These are phyloP conservation scores for Erythrocebus patas DNA, from an alignment of 2,113 vertebrate genomes.

Conservation along the genomic window DNA sequence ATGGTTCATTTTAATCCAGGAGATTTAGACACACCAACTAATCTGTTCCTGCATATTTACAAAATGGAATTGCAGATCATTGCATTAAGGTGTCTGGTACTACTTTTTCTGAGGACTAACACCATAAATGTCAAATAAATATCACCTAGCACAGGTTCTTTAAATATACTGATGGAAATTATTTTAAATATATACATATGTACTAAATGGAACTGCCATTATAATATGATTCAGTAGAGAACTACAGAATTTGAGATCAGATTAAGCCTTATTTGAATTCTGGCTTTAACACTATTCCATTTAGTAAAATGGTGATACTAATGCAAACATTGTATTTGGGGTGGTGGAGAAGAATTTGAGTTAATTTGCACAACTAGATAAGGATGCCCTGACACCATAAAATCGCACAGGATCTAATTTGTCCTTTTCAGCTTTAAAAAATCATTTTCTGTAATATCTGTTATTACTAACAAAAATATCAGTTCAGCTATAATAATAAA, in stretches of 20 bases:
- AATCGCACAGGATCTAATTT: neutral
- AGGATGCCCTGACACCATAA: neutral
- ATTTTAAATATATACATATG: neutral
- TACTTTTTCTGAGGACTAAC: slow-evolving; percentile 25
- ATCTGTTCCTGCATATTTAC: slow-evolving; percentile 33
- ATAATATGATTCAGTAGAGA: neutral
- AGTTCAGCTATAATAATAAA: neutral
- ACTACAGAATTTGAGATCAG: neutral
- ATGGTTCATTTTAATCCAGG: slow-evolving; percentile 30
- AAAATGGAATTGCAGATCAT: neutral
- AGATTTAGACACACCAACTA: slow-evolving; percentile 6
- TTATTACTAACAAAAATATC: neutral
- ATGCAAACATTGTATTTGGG: neutral
- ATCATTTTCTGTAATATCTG: neutral
- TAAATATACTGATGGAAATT: neutral
- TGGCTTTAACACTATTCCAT: neutral
- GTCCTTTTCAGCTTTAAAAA: neutral
- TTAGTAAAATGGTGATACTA: neutral
- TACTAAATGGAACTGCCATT: neutral
- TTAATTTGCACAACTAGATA: neutral
- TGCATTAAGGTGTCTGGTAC: slow-evolving; percentile 6
- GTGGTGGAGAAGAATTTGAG: neutral
- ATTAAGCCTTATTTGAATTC: neutral
- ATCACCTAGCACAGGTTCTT: neutral
- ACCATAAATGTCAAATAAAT: slow-evolving; percentile 17